Percentiles rank a stretch among this genome's conserved stretches.
Conservation (phyloP, 2,888 invertebrate species). For the Eupithecia dodoneata region DNA sequence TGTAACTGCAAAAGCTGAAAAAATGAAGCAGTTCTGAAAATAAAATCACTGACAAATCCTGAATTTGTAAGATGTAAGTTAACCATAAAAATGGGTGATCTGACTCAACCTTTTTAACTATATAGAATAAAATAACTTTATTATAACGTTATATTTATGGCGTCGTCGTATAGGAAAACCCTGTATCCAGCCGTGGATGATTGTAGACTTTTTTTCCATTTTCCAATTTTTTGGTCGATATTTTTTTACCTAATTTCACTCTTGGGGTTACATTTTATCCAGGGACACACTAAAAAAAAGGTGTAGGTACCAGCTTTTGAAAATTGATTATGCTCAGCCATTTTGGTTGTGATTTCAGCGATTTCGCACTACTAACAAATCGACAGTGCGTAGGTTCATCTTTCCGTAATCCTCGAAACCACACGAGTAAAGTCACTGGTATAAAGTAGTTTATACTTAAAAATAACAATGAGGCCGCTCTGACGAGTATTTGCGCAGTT, state of each 20-base stretch:
- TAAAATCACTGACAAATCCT: neutral
- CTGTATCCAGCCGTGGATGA: neutral
- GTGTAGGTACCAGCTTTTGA: neutral
- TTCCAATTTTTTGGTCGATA: too few species aligned
- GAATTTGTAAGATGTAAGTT: neutral
- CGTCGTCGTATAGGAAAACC: neutral
- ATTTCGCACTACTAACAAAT: neutral
- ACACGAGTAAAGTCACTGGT: neutral
- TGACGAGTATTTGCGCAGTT: conserved; percentile 55
- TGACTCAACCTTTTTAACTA: neutral
- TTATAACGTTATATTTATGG: neutral
- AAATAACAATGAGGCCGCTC: conserved; percentile 68
- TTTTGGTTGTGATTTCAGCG: too few species aligned
- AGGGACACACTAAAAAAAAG: too few species aligned
- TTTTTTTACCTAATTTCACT: too few species aligned
- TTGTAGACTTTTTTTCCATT: too few species aligned
- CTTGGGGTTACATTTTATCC: too few species aligned
- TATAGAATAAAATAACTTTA: neutral
- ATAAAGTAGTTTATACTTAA: conserved; percentile 46
- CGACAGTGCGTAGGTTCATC: neutral
- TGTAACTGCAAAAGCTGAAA: neutral
- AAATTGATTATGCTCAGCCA: neutral
- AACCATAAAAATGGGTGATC: neutral
- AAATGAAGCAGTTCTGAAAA: neutral
- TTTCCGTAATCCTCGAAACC: neutral